Evolutionary conservation across 2,888 invertebrate genomes (phyloP), one percentile per base, ranked within the genome.

Genomic region (Phengaris arion): DNA sequence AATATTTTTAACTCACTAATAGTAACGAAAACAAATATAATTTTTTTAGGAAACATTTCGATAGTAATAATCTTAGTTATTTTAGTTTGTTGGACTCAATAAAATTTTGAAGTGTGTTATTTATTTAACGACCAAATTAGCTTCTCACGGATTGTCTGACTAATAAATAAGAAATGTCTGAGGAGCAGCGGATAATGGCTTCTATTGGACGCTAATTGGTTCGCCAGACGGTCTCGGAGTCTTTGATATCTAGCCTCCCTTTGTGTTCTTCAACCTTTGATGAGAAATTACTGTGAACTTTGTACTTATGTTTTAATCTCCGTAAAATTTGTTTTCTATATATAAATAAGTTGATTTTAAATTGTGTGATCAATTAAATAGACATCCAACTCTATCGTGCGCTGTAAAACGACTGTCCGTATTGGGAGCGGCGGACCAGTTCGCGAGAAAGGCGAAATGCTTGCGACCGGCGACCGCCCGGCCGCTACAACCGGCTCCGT

Each of bases 391-490:
- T 73, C 54, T 75, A 57, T 35, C 75, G 51, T 77, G 74, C 74
- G 75, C 72, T 74, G 72, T 80, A 76, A 76, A 80, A 78, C 77
- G 76, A 77, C 77, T 83, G 78, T 80, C 75, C 77, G 82, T 84
- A 86, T 87, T 89, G 89, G 89, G 89, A 88, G 87, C 89, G 89
- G 84, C 86, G 84, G 87, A 87, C 87, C 86, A 88, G 89, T 87
- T 86, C 83, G 89, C 84, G 85, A 91, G 93, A 93, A 92, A 93
- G 93, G 93, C 92, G 90, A 91, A 92, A 89, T 89, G 89, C 86
- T 87, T 85, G 88, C 88, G 88, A 86, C 86, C 86, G 85, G 88
- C 88, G 88, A 86, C 86, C 86, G 85, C 86, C 86, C 86, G 86
- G 86, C 87, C 86, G 86, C 85, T 82, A 88, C 90, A 93, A 93